Percentiles rank a stretch among this genome's conserved stretches.
phyloP scores from a whole-genome alignment of 2,888 invertebrate genomes.

The Aleiodes testaceus region DNA sequence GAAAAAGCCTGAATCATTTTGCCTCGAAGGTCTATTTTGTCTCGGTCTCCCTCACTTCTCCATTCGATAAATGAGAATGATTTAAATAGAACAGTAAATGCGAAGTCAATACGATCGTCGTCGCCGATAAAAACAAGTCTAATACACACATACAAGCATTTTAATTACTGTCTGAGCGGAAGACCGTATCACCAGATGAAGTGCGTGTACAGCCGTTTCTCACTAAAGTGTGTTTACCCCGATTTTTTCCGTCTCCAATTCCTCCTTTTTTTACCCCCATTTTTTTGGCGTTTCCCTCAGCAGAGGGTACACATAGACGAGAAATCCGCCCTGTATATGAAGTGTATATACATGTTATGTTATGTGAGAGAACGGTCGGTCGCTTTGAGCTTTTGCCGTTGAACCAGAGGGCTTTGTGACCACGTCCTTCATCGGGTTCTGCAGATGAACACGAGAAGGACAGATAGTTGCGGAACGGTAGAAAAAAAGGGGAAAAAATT shows the following conservation, averaged over 20 bases:
- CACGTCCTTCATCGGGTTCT: conserved; percentile 36
- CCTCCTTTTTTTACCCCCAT: conserved; percentile 31
- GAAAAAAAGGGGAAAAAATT: too few relatives aligned
- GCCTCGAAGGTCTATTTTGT: too few relatives aligned
- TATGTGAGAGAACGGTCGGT: conserved; percentile 4
- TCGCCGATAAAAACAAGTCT: conserved; percentile 25
- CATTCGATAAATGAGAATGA: not conserved
- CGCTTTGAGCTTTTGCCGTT: conserved; percentile 66
- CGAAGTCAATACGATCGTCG: conserved; percentile 3
- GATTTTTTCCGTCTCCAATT: conserved; percentile 28
- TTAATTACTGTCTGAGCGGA: conserved; percentile 44
- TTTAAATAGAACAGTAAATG: not conserved
- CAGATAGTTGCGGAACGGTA: too few relatives aligned
- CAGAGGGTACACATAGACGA: conserved; percentile 37
- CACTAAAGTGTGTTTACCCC: conserved; percentile 16
- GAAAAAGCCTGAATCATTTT: not conserved
- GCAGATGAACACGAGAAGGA: conserved; percentile 24
- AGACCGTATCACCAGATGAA: conserved; percentile 30
- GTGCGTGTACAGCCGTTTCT: conserved; percentile 1
- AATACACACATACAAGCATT: conserved; percentile 37
- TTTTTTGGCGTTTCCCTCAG: conserved; percentile 35
- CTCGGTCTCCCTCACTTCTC: not conserved
- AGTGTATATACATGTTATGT: not conserved
- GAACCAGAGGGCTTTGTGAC: conserved; percentile 61
- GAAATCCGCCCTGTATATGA: conserved; percentile 26